phyloP scores from a whole-genome alignment of 2,888 invertebrate genomes.

The Nomada hirtipes region DNA sequence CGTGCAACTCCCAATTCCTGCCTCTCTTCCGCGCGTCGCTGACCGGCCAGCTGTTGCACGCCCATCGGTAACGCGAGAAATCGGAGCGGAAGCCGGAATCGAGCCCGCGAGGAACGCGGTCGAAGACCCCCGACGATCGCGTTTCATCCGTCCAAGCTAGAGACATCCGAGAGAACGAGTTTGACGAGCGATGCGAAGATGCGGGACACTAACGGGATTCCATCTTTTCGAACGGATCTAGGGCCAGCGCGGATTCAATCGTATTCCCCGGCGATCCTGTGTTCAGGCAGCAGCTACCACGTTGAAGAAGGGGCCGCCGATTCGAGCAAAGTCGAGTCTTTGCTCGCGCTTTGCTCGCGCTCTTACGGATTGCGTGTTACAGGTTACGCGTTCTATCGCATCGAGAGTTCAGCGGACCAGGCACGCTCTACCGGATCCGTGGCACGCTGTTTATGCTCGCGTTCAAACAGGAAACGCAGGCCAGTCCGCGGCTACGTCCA shows the following conservation, averaged over 20 bases:
- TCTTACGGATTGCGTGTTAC: neutral
- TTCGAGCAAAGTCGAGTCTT: no score
- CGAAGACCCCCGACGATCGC: conserved; percentile 24
- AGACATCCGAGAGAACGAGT: conserved; percentile 28
- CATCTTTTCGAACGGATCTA: neutral
- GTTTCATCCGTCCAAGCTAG: conserved; percentile 5
- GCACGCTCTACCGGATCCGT: conserved; percentile 47
- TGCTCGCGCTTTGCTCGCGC: neutral
- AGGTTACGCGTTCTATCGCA: conserved; percentile 37
- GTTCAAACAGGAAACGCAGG: conserved; percentile 53
- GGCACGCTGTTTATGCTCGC: conserved; percentile 47
- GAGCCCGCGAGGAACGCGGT: conserved; percentile 33
- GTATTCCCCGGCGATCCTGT: neutral
- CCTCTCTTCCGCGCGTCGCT: neutral
- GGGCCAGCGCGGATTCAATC: neutral
- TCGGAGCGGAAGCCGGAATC: conserved; percentile 27
- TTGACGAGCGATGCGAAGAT: conserved; percentile 11
- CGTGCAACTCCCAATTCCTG: neutral
- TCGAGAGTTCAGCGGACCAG: conserved; percentile 40
- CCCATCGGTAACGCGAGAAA: conserved; percentile 12
- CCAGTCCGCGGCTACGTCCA: neutral
- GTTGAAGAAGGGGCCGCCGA: no score
- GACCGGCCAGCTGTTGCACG: neutral
- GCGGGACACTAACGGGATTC: conserved; percentile 50
- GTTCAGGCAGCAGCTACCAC: neutral